Base-by-base conservation (phyloP, 1,140 invertebrate genomes). In the Ooceraea biroi region DNA sequence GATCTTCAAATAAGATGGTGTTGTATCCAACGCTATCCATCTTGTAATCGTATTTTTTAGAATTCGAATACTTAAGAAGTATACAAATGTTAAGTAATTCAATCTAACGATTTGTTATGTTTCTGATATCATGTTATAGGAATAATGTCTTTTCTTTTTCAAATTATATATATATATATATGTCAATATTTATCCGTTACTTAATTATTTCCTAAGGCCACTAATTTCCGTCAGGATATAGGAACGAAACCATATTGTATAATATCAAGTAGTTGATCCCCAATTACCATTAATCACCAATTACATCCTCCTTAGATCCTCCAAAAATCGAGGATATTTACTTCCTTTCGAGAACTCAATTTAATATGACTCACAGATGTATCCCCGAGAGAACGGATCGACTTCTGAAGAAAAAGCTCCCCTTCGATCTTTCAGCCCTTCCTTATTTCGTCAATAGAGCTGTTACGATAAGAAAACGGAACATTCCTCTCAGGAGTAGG, bases 371-470 rank as follows among this genome's bases (percentile, higher is more conserved):
- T 11, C 30, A 72, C n/a, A 61, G 36, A 10, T 30, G 60, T 12
- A 46, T 27, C 0, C 4, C 36, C 50, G 4, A 72, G 60, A 73
- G 14, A 73, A 50, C 30, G 44, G 3, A 48, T 71, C 46, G 25
- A 74, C 61, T 82, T 82, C 17, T 11, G 74, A n/a, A 48, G n/a
- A 63, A 19, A 50, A 50, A 82, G 69, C 69, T 82, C 27, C 25
- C 44, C 46, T 12, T 74, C 44, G 44, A 74, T 50, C 68, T 82
- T 50, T 63, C 78, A 19, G 48, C 19, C 30, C 14, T 50, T 82
- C 44, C 27, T 58, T 50, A 61, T 61, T 73, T 82, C 44, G 36
- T 19, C n/a, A 12, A 41, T 50, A 61, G 46, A 19, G 14, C 27
- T 52, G 25, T 61, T 73, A 25, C 71, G 12, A 12, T 27, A 7